phyloP scores from a whole-genome alignment of 2,797 vertebrate species.

The Liparis tanakae region DNA sequence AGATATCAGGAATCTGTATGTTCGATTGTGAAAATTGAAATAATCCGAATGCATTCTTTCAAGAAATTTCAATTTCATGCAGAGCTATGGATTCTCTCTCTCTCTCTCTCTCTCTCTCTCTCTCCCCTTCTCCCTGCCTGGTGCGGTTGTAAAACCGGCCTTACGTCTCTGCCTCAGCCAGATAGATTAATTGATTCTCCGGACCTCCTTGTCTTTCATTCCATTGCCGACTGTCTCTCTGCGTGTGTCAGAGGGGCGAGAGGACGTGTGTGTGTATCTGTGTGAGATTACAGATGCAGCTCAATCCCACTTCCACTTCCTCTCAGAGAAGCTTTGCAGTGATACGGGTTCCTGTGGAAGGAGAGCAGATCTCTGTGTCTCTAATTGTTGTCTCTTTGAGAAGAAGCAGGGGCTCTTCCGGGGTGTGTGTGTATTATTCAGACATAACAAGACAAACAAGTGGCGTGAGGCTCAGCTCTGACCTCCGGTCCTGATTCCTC shows the following conservation, averaged over 20 bases:
- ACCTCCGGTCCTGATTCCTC: conserved; percentile 2
- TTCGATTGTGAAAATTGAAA: conserved; percentile 33
- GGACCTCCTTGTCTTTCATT: conserved; percentile 76
- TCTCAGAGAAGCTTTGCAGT: conserved; percentile 64
- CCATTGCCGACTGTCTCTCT: conserved; percentile 89
- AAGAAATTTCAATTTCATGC: conserved; percentile 59
- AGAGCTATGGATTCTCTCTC: conserved; percentile 56
- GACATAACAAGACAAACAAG: conserved; percentile 9
- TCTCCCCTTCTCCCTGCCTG: conserved; percentile 50
- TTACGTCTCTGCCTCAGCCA: conserved; percentile 89
- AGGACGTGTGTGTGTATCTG: conserved; percentile 16
- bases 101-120: conserved; percentile 17
- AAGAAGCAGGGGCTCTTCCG: conserved; percentile 32
- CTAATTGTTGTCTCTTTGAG: conserved; percentile 64
- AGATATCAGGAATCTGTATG: conserved; percentile 8
- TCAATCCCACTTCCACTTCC: conserved; percentile 67
- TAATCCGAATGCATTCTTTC: conserved; percentile 52
- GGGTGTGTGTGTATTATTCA: conserved; percentile 18
- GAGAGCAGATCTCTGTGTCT: conserved; percentile 46
- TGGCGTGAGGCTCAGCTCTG: background rate
- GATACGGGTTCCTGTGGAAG: conserved; percentile 53
- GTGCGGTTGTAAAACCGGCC: conserved; percentile 91
- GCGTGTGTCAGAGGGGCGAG: conserved; percentile 89
- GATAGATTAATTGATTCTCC: conserved; percentile 95
- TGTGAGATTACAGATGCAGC: conserved; percentile 92